These are phyloP conservation scores for Rhinolophus ferrumequinum DNA, from an alignment of 2,113 vertebrate genomes.

Conservation along the genomic window DNA sequence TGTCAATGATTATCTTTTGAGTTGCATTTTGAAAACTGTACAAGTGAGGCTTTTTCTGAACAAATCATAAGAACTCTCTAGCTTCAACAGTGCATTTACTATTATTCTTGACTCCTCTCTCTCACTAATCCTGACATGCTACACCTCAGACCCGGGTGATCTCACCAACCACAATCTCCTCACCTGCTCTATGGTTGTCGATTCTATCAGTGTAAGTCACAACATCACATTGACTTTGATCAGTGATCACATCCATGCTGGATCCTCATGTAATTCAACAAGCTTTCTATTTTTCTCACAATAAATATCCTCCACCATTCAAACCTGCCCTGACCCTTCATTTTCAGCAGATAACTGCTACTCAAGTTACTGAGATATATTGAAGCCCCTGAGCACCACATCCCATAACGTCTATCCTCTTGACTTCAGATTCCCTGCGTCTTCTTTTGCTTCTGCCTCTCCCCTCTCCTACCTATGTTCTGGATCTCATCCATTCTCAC, in stretches of 20 bases:
- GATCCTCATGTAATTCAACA: not conserved
- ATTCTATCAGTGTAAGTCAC: not conserved
- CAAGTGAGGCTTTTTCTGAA: not conserved
- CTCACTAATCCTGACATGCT: not conserved
- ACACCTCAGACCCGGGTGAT: not conserved
- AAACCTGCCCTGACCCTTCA: not conserved
- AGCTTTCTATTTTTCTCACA: not conserved
- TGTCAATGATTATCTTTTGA: not conserved
- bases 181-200: not conserved
- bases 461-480: not conserved
- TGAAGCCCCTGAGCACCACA: not conserved
- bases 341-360: not conserved
- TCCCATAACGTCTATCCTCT: not conserved
- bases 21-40: not conserved
- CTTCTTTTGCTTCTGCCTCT: not conserved
- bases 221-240: conserved; percentile 18
- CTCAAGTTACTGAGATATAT: not conserved
- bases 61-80: not conserved
- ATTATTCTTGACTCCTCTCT: not conserved
- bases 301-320: not conserved
- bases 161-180: not conserved
- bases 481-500: not conserved
- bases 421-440: not conserved
- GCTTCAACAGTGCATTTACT: not conserved
- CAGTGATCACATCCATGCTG: not conserved